phyloP scores from a whole-genome alignment of 2,797 vertebrate species.

The Micropoecilia bifurca region DNA sequence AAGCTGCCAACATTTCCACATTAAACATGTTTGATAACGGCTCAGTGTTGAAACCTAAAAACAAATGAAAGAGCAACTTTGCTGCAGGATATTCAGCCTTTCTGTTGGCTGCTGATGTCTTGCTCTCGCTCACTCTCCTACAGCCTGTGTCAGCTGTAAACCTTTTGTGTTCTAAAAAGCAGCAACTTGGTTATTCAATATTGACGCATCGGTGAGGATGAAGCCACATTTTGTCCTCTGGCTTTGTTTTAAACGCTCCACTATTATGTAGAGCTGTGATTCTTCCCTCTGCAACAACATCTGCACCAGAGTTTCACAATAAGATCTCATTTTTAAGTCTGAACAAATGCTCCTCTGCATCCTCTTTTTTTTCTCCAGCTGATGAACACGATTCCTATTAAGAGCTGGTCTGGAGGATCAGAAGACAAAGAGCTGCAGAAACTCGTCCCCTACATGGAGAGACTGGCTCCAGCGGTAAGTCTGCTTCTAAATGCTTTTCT shows the following conservation, averaged over 20 bases:
- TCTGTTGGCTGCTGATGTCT: neutral
- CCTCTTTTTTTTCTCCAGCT: conserved; percentile 64
- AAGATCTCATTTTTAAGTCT: too few relatives aligned
- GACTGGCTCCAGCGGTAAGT: conserved; percentile 78
- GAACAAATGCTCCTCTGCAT: too few relatives aligned
- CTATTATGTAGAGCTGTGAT: too few relatives aligned
- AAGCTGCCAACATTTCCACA: neutral
- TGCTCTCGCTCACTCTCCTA: neutral
- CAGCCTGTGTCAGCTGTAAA: neutral
- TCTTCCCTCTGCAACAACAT: too few relatives aligned
- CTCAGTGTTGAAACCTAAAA: neutral
- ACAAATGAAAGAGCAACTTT: neutral
- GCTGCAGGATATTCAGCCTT: neutral
- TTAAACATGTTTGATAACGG: neutral
- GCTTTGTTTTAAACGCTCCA: neutral
- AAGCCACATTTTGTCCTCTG: neutral
- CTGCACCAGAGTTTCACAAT: too few relatives aligned
- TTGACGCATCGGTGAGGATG: neutral
- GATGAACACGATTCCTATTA: conserved; percentile 83
- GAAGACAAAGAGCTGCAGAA: conserved; percentile 82
- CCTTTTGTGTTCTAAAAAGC: neutral
- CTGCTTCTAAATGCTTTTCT: neutral
- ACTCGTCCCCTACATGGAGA: conserved; percentile 80
- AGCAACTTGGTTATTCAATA: neutral
- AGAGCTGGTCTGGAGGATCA: conserved; percentile 77